These are phyloP conservation scores for Pimpla rufipes DNA, from an alignment of 2,888 invertebrate genomes.

Conservation along the genomic window DNA sequence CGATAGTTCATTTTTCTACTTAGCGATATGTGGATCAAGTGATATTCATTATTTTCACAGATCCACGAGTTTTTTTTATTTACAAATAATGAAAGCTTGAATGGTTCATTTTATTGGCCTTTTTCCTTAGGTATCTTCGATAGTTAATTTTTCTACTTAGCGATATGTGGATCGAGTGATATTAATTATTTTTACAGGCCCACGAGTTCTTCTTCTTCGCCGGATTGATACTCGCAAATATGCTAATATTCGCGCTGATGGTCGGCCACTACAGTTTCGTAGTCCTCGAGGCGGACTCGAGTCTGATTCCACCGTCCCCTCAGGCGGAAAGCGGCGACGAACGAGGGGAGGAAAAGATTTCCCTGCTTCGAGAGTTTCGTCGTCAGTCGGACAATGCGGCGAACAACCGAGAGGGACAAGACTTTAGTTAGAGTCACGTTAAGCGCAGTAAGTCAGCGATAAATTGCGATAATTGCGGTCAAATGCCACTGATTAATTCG, in stretches of 20 bases:
- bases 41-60: no score
- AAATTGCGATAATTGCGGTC: background rate
- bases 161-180: no score
- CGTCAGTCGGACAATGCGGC: background rate
- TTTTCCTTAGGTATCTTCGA: no score
- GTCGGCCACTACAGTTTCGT: constrained; percentile 86
- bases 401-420: background rate
- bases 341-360: constrained; percentile 30
- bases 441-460: background rate
- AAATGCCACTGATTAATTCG: background rate
- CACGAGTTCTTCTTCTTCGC: constrained; percentile 92
- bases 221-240: constrained; percentile 89
- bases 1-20: no score
- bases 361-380: constrained; percentile 13
- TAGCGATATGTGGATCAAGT: no score
- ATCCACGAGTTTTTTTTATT: no score
- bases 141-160: no score
- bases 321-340: background rate
- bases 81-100: no score
- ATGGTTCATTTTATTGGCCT: no score
- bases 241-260: constrained; percentile 88
- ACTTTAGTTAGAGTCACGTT: background rate
- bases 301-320: constrained; percentile 39
- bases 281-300: constrained; percentile 83
- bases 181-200: constrained; percentile 86